phyloP scores from a whole-genome alignment of 2,113 vertebrate species.

The Austrofundulus limnaeus region DNA sequence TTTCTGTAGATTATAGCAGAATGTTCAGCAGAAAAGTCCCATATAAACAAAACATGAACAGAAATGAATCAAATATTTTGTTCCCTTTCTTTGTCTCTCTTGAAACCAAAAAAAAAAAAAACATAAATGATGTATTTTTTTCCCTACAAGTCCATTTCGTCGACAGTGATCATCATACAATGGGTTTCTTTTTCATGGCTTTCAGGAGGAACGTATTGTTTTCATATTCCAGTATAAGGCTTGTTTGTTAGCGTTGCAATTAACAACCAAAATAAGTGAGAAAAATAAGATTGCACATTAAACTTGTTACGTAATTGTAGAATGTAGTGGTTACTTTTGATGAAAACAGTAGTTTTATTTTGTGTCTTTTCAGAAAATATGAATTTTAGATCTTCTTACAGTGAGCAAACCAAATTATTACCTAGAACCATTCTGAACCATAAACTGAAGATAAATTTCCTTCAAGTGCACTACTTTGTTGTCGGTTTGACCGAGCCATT shows the following conservation, averaged over 20 bases:
- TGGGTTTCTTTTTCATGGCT: slow-evolving; percentile 71
- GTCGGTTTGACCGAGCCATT: slow-evolving; percentile 29
- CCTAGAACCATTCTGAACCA: slow-evolving; percentile 6
- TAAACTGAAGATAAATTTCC: slow-evolving; percentile 34
- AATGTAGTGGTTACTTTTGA: slow-evolving; percentile 58
- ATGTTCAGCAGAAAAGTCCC: slow-evolving; percentile 57
- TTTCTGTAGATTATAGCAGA: slow-evolving; percentile 65
- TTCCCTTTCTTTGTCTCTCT: slow-evolving; percentile 15
- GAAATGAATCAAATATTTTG: slow-evolving; percentile 43
- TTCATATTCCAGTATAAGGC: slow-evolving; percentile 71
- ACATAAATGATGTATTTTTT: slow-evolving; percentile 36
- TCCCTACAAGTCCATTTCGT: slow-evolving; percentile 44
- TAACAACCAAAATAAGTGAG: slow-evolving; percentile 22
- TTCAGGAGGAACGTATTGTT: slow-evolving; percentile 62
- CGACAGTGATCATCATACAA: slow-evolving; percentile 61
- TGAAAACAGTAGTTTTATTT: slow-evolving; percentile 58
- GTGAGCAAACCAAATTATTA: slow-evolving; percentile 8
- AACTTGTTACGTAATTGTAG: slow-evolving; percentile 47
- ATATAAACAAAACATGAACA: slow-evolving; percentile 35
- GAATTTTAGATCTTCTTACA: slow-evolving; percentile 19
- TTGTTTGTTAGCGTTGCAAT: slow-evolving; percentile 70
- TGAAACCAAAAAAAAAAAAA: slow-evolving; percentile 47
- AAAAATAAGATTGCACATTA: slow-evolving; percentile 40
- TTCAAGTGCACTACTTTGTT: slow-evolving; percentile 60
- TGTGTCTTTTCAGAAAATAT: slow-evolving; percentile 34